A percentile compares a stretch with the other conserved stretches of the same genome.
phyloP scores from a whole-genome alignment of 1,140 invertebrate genomes.

The Micrasema longulum region DNA sequence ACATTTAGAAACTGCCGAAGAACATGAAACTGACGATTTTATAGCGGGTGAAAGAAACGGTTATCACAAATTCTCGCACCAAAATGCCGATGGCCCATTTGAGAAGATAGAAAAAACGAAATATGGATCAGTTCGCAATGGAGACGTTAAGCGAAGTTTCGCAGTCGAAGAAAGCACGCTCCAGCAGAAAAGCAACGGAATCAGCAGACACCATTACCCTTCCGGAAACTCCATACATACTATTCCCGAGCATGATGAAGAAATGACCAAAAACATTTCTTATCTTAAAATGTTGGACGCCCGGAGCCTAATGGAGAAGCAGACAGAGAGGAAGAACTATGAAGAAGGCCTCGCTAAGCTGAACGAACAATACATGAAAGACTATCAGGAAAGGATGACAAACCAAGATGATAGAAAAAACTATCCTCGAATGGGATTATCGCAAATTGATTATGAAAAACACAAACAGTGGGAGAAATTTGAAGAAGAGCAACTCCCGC shows the following conservation, averaged over 20 bases:
- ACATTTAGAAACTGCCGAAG: constrained; percentile 2
- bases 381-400: constrained; percentile 38
- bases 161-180: constrained; percentile 29
- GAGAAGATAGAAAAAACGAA: constrained; percentile 50
- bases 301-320: constrained; percentile 31
- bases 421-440: constrained; percentile 44
- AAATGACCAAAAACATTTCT: constrained; percentile 48
- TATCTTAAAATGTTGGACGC: constrained; percentile 52
- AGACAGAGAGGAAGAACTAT: constrained; percentile 41
- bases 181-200: constrained; percentile 26
- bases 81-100: constrained; percentile 35
- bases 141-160: constrained; percentile 41
- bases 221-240: constrained; percentile 24
- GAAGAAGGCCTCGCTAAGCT: constrained; percentile 39
- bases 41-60: constrained; percentile 38
- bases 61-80: constrained; percentile 46
- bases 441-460: constrained; percentile 39
- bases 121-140: constrained; percentile 64
- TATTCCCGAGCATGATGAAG: constrained; percentile 43
- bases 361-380: constrained; percentile 43
- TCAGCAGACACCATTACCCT: too few species aligned
- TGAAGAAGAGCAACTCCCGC: constrained; percentile 51
- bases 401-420: constrained; percentile 31
- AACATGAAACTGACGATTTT: constrained; percentile 47
- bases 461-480: constrained; percentile 52